A percentile compares a stretch with the other conserved stretches of the same genome.
Evolutionary conservation across 2,797 vertebrate species (phyloP).

Genomic region (Galagoides demidoff): DNA sequence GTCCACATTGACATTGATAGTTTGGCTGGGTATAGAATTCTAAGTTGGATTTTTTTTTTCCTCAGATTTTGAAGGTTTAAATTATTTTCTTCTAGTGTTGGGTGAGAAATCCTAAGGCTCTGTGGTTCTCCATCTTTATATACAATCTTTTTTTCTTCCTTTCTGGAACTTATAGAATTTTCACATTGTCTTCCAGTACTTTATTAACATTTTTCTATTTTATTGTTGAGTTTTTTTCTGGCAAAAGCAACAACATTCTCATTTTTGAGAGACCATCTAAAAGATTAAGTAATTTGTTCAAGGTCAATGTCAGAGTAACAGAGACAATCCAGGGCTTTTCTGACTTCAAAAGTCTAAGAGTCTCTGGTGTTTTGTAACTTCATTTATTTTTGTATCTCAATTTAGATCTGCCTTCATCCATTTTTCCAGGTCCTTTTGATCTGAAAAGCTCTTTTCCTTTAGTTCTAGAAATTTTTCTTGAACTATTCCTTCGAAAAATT

Average conservation of each 20-base stretch:
- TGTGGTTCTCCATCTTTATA: neutral
- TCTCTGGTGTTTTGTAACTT: neutral
- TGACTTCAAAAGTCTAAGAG: neutral
- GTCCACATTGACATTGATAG: neutral
- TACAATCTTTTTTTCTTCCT: neutral
- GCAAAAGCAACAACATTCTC: neutral
- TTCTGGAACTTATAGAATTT: neutral
- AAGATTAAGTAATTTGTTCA: neutral
- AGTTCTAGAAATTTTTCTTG: neutral
- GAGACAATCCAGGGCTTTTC: neutral
- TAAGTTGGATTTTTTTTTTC: neutral
- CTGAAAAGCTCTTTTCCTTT: neutral
- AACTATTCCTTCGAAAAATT: neutral
- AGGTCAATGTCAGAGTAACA: neutral
- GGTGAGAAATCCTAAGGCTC: neutral
- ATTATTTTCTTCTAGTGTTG: neutral
- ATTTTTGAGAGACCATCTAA: neutral
- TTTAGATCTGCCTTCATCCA: neutral
- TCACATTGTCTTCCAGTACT: neutral
- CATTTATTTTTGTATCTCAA: neutral
- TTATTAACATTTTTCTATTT: neutral
- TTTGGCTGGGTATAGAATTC: constrained; percentile 52
- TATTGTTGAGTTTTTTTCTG: constrained; percentile 7
- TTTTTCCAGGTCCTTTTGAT: constrained; percentile 5
- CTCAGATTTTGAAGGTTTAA: neutral